Conservation (phyloP, 2,888 invertebrate genomes). For the Tiphia femorata region DNA sequence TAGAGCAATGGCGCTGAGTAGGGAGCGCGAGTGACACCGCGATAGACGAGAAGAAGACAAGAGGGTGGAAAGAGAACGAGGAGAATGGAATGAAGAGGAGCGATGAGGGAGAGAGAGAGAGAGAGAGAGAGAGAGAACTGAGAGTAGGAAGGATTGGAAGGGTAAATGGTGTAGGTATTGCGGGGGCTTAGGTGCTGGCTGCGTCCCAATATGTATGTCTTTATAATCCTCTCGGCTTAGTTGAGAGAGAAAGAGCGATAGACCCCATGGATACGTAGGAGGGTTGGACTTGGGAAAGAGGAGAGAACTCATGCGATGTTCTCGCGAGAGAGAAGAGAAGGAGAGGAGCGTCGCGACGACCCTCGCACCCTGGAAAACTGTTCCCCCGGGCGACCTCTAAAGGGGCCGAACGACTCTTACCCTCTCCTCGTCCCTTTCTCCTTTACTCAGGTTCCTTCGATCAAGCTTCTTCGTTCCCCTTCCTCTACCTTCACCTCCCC, state of each 20-base stretch:
- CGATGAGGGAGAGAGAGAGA: neutral
- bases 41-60: too few species aligned
- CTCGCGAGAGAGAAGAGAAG: too few species aligned
- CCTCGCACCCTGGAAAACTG: neutral
- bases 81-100: neutral
- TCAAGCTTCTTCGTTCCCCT: too few species aligned
- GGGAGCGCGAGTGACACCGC: neutral
- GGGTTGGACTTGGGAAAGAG: neutral
- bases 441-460: too few species aligned
- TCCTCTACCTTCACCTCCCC: too few species aligned
- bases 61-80: neutral
- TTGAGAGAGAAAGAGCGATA: slow-evolving; percentile 19
- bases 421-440: slow-evolving; percentile 1
- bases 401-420: slow-evolving; percentile 3
- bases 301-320: neutral
- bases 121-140: neutral
- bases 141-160: neutral
- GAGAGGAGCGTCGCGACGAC: neutral
- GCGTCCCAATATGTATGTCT: slow-evolving; percentile 44
- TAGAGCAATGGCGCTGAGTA: neutral
- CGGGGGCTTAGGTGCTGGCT: slow-evolving; percentile 40
- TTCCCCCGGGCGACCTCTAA: slow-evolving; percentile 4
- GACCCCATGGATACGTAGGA: slow-evolving; percentile 15
- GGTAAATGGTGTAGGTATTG: slow-evolving; percentile 34
- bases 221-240: slow-evolving; percentile 48